These are phyloP conservation scores for Lasiurus cinereus DNA, from an alignment of 2,113 vertebrate genomes.

Conservation along the genomic window DNA sequence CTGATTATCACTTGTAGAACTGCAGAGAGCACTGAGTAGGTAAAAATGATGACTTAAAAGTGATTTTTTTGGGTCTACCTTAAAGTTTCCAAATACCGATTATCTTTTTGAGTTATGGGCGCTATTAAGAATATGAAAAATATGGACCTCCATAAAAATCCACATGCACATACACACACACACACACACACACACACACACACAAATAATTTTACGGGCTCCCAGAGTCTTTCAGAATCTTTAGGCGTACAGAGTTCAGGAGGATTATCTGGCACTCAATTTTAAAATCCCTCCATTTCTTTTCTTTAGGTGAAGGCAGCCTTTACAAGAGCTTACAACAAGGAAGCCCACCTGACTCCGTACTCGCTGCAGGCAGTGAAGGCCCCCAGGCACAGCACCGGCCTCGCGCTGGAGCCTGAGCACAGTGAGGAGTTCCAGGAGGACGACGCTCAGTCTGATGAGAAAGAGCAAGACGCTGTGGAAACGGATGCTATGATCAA, in stretches of 20 bases:
- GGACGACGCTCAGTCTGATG: slow-evolving; percentile 87
- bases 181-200: neutral
- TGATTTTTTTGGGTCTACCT: neutral
- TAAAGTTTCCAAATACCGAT: slow-evolving; percentile 8
- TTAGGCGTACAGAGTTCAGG: neutral
- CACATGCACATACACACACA: neutral
- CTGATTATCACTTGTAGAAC: slow-evolving; percentile 1
- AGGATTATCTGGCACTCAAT: neutral
- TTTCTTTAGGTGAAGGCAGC: slow-evolving; percentile 95
- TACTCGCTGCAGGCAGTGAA: slow-evolving; percentile 93
- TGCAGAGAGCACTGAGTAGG: neutral
- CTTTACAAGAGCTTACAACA: slow-evolving; percentile 97
- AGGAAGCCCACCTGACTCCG: slow-evolving; percentile 92
- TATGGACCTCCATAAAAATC: neutral
- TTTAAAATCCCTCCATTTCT: neutral
- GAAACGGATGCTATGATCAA: slow-evolving; percentile 96
- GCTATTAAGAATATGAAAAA: slow-evolving; percentile 31
- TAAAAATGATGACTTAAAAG: slow-evolving; percentile 1
- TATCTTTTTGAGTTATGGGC: slow-evolving; percentile 7
- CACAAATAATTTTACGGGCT: neutral
- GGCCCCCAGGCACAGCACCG: slow-evolving; percentile 86
- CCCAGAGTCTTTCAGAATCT: neutral
- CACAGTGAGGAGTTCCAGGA: slow-evolving; percentile 82
- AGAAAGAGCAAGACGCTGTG: slow-evolving; percentile 89
- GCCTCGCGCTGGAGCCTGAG: slow-evolving; percentile 80